phyloP scores from a whole-genome alignment of 2,797 vertebrate species.

The Notamacropus eugenii region DNA sequence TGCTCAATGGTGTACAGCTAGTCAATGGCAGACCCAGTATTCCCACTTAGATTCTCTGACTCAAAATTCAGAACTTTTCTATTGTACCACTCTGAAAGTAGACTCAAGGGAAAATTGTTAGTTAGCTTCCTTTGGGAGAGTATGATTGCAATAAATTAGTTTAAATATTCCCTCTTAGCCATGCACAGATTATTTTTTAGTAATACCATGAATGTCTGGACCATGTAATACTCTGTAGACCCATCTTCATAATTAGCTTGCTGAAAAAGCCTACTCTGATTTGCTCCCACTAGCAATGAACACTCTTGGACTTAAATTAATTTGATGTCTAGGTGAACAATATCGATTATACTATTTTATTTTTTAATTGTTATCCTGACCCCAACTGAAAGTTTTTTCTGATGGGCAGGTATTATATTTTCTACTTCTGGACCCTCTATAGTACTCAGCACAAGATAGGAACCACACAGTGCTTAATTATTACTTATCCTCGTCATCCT shows the following conservation, averaged over 20 bases:
- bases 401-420: not conserved
- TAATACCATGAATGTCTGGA: not conserved
- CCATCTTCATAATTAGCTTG: not conserved
- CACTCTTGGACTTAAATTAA: not conserved
- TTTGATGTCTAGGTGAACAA: not conserved
- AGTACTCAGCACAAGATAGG: not conserved
- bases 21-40: not conserved
- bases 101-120: not conserved
- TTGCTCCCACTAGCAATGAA: not conserved
- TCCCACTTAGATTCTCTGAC: not conserved
- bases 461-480: not conserved
- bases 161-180: not conserved
- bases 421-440: not conserved
- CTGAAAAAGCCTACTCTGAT: not conserved
- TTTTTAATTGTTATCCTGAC: not conserved
- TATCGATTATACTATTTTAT: not conserved
- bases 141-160: not conserved
- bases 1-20: not conserved
- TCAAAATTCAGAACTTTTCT: not conserved
- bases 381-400: not conserved
- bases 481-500: not conserved
- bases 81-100: not conserved
- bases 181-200: not conserved
- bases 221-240: not conserved
- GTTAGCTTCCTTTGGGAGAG: not conserved